Evolutionary conservation across 2,888 invertebrate genomes (phyloP), one percentile per base, ranked within the genome.

Genomic region (Agrypnus murinus): DNA sequence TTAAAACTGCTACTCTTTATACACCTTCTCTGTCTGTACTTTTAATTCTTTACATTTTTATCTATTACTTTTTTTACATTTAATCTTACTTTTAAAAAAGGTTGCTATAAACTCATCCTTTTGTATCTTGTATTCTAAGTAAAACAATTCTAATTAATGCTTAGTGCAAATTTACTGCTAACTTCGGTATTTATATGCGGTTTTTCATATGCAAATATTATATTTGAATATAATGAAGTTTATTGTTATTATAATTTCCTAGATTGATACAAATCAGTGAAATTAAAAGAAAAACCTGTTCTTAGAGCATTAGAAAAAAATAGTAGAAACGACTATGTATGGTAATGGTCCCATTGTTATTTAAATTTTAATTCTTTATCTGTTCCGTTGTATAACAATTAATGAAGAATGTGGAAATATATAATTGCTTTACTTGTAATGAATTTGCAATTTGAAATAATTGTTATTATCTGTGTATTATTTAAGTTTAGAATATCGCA

Each of bases 171-270:
- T 19, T 58, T 45, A 53, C 25, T 64, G 43, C 55, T 25, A 19
- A 48, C 19, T 58, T 46, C 45, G 31, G n/a, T 45, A 46, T 65
- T 65, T 43, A 43, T 46, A 46, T 46, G 10, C 46, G 19, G 19
- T 19, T 46, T 25, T 53, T 15, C 32, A 53, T 34, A 34, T 12
- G 53, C 34, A 53, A 45, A 65, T 12, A 12, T 10, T 34, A 25
- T 38, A 64, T 64, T 64, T 64, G 53, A 64, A 64, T 64, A 46
- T 58, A 53, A 53, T 53, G 46, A 57, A 34, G 57, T 57, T 65
- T 57, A 65, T 58, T 58, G 65, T 65, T 65, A 65, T 58, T 46
- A 32, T 65, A 58, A 65, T 65, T 57, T 65, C 31, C 43, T 45
- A 36, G 46, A 36, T 19, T 57, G 65, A 65, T 65, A 58, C 45